Percentiles rank a stretch among this genome's conserved stretches.
phyloP scores from a whole-genome alignment of 2,888 invertebrate species.

The Neoitamus cyanurus region DNA sequence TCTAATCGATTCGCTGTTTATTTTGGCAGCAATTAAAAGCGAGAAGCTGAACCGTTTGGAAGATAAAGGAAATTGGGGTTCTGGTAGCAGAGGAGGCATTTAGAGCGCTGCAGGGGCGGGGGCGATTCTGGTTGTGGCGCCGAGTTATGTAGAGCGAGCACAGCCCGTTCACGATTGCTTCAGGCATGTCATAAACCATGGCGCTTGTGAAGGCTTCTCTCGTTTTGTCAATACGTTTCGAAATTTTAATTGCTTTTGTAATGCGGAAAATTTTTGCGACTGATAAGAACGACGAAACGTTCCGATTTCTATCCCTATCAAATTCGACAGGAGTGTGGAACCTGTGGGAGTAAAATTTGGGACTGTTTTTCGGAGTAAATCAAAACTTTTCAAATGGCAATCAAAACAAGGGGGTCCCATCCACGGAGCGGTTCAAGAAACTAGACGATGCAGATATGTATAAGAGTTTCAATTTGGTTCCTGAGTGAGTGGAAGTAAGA shows the following conservation, averaged over 20 bases:
- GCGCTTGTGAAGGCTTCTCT: slow-evolving; percentile 8
- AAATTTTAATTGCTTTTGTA: slow-evolving; percentile 51
- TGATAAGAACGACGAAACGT: slow-evolving; percentile 47
- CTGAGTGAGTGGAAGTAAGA: not conserved
- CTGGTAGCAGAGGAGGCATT: not conserved
- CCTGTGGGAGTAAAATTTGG: not conserved
- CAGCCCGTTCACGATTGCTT: slow-evolving; percentile 7
- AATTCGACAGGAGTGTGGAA: not conserved
- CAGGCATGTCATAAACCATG: slow-evolving; percentile 8
- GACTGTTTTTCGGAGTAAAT: slow-evolving; percentile 13
- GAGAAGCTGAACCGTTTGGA: slow-evolving; percentile 41
- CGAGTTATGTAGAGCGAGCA: not conserved
- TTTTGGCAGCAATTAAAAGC: slow-evolving; percentile 51
- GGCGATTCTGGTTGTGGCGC: not conserved
- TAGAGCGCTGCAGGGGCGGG: not conserved
- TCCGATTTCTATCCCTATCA: not conserved
- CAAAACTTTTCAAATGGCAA: slow-evolving; percentile 26
- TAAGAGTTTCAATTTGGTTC: not conserved
- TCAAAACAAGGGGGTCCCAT: not conserved
- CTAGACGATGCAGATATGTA: not conserved
- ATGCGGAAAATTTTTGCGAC: slow-evolving; percentile 43
- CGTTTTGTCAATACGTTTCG: slow-evolving; percentile 49
- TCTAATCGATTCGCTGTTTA: slow-evolving; percentile 51
- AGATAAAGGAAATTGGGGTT: slow-evolving; percentile 36
- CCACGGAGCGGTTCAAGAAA: not conserved